A percentile compares a stretch with the other conserved stretches of the same genome.
These are phyloP conservation scores for Stichopus chloronotus DNA, from an alignment of 35 echinoderm and acorn worm species.

Conservation along the genomic window DNA sequence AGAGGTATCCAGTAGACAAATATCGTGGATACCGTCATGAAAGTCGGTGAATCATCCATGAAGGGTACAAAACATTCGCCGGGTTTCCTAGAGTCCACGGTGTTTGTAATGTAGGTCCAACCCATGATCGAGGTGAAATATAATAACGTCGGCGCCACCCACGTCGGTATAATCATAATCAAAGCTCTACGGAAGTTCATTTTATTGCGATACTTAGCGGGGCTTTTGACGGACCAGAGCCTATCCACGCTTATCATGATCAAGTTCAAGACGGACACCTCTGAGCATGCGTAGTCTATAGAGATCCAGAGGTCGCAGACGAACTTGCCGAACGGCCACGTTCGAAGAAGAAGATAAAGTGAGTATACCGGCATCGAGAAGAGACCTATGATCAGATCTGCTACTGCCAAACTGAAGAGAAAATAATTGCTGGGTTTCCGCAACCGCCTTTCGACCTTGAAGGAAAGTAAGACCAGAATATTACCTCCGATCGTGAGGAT, in stretches of 20 bases:
- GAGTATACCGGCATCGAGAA: constrained; percentile 99
- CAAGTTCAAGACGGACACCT: constrained; percentile 93
- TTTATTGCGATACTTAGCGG: constrained; percentile 97
- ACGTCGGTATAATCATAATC: constrained; percentile 96
- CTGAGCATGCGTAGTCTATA: constrained; percentile 93
- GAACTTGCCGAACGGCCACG: constrained; percentile 90
- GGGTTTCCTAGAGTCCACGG: constrained; percentile 37
- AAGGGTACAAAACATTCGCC: constrained; percentile 84
- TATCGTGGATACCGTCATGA: constrained; percentile 86
- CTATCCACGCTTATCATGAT: constrained; percentile 96
- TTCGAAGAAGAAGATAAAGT: constrained; percentile 83
- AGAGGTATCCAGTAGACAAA: constrained; percentile 95
- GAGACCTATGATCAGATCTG: constrained; percentile 95
- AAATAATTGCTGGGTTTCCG: constrained; percentile 99
- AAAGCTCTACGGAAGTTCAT: constrained; percentile 91
- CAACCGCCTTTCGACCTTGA: constrained; percentile 88
- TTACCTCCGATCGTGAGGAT: constrained; percentile 93
- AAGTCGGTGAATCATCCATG: constrained; percentile 78
- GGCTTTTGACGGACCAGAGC: constrained; percentile 94
- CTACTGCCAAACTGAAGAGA: constrained; percentile 90
- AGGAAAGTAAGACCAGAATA: constrained; percentile 91
- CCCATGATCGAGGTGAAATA: constrained; percentile 98
- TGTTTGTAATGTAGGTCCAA: constrained; percentile 81
- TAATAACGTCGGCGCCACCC: constrained; percentile 83
- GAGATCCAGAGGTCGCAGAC: constrained; percentile 97